Evolutionary conservation across 2,113 vertebrate species (phyloP).

Genomic region (Tautogolabrus adspersus): DNA sequence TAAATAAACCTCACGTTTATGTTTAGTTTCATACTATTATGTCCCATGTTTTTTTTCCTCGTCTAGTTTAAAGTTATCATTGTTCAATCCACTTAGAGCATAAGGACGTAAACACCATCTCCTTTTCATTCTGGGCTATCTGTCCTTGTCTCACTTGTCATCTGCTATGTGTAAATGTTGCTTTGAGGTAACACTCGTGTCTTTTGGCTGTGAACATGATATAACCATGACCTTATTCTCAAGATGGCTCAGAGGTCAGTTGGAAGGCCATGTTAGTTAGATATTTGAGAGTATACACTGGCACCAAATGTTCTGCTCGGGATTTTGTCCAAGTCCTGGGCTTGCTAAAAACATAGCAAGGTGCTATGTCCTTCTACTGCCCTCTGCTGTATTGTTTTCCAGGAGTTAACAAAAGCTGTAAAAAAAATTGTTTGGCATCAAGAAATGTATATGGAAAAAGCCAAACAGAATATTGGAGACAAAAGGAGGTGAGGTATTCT

Average conservation of each 20-base stretch:
- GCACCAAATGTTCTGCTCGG: neutral
- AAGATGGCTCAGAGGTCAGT: slow-evolving; percentile 44
- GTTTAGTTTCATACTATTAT: slow-evolving; percentile 18
- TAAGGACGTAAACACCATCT: slow-evolving; percentile 28
- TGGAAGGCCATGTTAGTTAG: neutral
- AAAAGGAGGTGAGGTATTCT: neutral
- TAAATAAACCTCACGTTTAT: slow-evolving; percentile 47
- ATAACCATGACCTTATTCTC: slow-evolving; percentile 47
- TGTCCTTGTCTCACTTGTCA: slow-evolving; percentile 34
- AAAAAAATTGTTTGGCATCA: neutral
- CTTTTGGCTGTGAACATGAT: slow-evolving; percentile 60
- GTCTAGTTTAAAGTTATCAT: neutral
- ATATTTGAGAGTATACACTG: slow-evolving; percentile 11
- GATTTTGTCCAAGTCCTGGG: neutral
- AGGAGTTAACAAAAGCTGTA: neutral
- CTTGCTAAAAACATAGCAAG: neutral
- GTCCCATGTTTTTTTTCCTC: neutral
- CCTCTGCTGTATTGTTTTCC: neutral
- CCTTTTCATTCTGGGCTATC: slow-evolving; percentile 32
- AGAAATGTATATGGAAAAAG: neutral
- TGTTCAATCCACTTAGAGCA: neutral
- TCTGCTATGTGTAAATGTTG: slow-evolving; percentile 31
- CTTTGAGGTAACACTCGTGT: slow-evolving; percentile 35
- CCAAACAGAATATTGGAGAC: neutral
- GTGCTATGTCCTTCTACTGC: neutral